Percentiles rank a stretch among this genome's conserved stretches.
Conservation (phyloP, 1,140 invertebrate genomes). For the Asbolus verrucosus region DNA sequence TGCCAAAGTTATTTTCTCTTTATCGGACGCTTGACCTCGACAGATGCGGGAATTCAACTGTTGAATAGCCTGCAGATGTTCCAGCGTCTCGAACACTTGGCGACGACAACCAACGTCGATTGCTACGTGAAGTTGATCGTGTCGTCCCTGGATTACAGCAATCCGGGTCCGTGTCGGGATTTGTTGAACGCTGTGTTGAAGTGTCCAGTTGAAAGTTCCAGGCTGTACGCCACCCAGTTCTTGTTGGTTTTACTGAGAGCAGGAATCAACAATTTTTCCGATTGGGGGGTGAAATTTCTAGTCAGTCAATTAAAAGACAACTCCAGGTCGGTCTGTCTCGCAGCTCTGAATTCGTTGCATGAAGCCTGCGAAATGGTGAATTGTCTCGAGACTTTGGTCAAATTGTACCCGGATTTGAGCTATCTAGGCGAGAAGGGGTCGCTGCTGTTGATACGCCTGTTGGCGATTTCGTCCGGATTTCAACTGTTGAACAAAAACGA, state of each 20-base stretch:
- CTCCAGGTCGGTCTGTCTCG: conserved; percentile 79
- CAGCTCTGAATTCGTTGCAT: conserved; percentile 86
- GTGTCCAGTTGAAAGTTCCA: conserved; percentile 77
- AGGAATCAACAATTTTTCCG: conserved; percentile 70
- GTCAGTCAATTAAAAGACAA: conserved; percentile 85
- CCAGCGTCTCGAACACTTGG: conserved; percentile 80
- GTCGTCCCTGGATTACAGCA: conserved; percentile 88
- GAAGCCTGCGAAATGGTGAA: conserved; percentile 91
- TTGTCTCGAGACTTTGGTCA: conserved; percentile 84
- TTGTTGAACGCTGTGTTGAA: conserved; percentile 78
- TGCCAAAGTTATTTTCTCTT: conserved; percentile 95
- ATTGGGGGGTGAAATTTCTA: conserved; percentile 87
- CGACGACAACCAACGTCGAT: conserved; percentile 86
- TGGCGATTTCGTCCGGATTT: conserved; percentile 81
- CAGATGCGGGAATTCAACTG: conserved; percentile 77
- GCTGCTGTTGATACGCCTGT: conserved; percentile 83
- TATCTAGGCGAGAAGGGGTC: conserved; percentile 87
- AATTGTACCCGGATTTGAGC: conserved; percentile 78
- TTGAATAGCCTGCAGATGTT: conserved; percentile 85
- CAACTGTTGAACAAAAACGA: conserved; percentile 75
- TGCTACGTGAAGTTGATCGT: conserved; percentile 93
- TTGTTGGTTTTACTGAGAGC: conserved; percentile 86
- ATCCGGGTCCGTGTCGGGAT: conserved; percentile 77
- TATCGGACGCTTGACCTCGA: conserved; percentile 86
- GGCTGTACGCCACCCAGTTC: conserved; percentile 92